phyloP scores from a whole-genome alignment of 2,113 vertebrate genomes.

The Columbina picui region DNA sequence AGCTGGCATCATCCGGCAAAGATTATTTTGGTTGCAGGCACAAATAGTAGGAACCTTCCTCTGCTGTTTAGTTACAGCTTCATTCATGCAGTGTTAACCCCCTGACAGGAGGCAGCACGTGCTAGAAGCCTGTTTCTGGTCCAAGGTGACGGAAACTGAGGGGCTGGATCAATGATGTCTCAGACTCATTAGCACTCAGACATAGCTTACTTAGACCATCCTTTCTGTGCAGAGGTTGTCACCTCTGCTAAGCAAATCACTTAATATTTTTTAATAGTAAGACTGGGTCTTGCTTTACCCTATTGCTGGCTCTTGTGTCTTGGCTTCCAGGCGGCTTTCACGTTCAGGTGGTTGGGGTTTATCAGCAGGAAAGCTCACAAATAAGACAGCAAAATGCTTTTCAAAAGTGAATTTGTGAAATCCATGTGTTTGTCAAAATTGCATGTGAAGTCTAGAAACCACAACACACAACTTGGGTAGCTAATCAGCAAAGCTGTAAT shows the following conservation, averaged over 20 bases:
- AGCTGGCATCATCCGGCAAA: not conserved
- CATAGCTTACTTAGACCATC: not conserved
- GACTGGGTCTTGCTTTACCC: not conserved
- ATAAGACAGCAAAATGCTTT: not conserved
- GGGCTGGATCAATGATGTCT: not conserved
- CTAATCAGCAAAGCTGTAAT: slow-evolving; percentile 2
- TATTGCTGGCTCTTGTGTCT: rapidly evolving
- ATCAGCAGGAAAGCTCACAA: not conserved
- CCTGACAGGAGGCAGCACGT: not conserved
- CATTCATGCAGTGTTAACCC: not conserved
- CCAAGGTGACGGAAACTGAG: not conserved
- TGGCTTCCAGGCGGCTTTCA: not conserved
- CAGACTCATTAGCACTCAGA: rapidly evolving
- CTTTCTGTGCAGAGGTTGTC: not conserved
- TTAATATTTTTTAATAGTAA: not conserved
- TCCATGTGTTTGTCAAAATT: not conserved
- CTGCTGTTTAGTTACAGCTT: not conserved
- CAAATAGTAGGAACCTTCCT: not conserved
- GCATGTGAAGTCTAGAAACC: not conserved
- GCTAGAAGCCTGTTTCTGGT: not conserved
- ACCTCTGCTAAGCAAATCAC: not conserved
- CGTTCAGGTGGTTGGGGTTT: not conserved
- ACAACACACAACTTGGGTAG: not conserved
- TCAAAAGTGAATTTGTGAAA: not conserved
- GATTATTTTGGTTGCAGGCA: not conserved